These are phyloP conservation scores for Phocides pigmalion DNA, from an alignment of 1,140 invertebrate genomes.

Conservation along the genomic window DNA sequence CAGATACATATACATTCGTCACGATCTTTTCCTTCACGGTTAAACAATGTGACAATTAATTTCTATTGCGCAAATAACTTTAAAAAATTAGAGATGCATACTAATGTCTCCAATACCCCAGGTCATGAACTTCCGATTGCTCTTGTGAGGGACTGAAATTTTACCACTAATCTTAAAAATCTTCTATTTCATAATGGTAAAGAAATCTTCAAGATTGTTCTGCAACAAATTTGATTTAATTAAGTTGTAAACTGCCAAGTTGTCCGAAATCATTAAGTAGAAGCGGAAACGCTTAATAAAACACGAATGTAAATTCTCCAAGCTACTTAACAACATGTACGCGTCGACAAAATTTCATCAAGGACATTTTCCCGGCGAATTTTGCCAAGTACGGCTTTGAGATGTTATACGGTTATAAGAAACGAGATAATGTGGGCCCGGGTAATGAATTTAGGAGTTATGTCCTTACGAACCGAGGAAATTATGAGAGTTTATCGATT, in stretches of 20 bases:
- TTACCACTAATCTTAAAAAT: no score
- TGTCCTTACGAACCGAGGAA: background rate
- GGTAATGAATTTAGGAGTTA: background rate
- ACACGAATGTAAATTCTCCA: background rate
- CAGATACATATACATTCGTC: no score
- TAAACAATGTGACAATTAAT: no score
- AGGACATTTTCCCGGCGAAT: background rate
- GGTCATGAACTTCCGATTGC: no score
- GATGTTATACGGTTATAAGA: background rate
- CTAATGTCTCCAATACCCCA: no score
- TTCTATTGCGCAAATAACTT: no score
- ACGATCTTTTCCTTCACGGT: no score
- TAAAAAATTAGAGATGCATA: no score
- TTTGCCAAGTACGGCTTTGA: background rate
- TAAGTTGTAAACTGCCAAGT: background rate
- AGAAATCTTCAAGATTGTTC: background rate
- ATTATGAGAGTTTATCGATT: background rate
- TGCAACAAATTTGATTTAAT: background rate
- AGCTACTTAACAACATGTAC: conserved; percentile 4
- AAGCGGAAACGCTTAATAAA: background rate
- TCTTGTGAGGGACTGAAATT: no score
- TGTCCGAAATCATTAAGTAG: background rate
- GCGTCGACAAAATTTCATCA: background rate
- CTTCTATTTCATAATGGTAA: no score
- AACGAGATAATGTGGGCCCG: background rate